Percentiles rank a stretch among this genome's conserved stretches.
phyloP scores from a whole-genome alignment of 23 tunicate genomes.

The Diplosoma virens region DNA sequence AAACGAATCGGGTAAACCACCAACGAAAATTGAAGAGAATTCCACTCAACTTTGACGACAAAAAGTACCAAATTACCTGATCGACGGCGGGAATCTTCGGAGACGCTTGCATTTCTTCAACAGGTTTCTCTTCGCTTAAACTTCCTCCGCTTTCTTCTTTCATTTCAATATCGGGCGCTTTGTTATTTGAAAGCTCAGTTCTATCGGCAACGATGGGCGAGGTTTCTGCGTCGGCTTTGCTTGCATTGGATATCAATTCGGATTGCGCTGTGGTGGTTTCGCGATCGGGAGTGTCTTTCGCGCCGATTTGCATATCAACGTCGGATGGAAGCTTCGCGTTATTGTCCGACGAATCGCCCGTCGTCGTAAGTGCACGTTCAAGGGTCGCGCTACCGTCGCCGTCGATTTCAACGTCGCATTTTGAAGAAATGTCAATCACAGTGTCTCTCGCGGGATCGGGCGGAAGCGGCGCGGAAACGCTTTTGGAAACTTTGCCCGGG shows the following conservation, averaged over 20 bases:
- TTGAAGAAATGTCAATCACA: neutral
- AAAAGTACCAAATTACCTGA: too few relatives aligned
- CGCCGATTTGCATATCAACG: slow-evolving; percentile 8
- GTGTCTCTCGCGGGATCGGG: neutral
- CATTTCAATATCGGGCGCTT: slow-evolving; percentile 50
- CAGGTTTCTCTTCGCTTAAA: slow-evolving; percentile 25
- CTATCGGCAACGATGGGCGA: slow-evolving; percentile 13
- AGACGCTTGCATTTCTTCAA: slow-evolving; percentile 31
- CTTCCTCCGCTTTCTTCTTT: slow-evolving; percentile 27
- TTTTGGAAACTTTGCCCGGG: neutral
- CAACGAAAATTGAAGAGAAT: too few relatives aligned
- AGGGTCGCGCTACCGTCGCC: neutral
- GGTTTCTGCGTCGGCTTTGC: too few relatives aligned
- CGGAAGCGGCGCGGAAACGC: neutral
- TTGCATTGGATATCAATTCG: too few relatives aligned
- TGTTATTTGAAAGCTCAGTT: slow-evolving; percentile 5
- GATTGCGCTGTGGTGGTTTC: too few relatives aligned
- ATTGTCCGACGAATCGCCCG: neutral
- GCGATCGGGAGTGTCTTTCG: too few relatives aligned
- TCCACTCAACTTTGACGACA: too few relatives aligned
- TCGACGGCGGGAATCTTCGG: slow-evolving; percentile 23
- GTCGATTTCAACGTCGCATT: neutral
- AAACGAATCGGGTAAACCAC: too few relatives aligned
- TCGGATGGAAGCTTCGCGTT: slow-evolving; percentile 2
- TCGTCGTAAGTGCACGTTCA: neutral